Base-by-base conservation (phyloP, 2,113 vertebrate genomes). In the Ariopsis seemanni region DNA sequence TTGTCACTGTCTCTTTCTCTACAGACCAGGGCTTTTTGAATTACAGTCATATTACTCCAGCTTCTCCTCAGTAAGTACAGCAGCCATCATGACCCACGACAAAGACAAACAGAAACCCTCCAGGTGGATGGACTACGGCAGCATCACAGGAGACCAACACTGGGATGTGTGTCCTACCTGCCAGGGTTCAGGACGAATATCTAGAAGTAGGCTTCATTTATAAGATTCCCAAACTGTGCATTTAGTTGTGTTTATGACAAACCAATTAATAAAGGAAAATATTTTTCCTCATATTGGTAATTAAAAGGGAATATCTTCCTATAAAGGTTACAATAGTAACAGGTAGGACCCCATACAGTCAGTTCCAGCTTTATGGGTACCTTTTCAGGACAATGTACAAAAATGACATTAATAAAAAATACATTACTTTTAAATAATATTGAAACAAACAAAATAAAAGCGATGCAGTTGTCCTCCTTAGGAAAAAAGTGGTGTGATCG, bases 171-270 rank as follows among this genome's bases (percentile, higher is more conserved):
- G 97, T 78, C 97, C 96, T 5, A 97, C 97, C 0, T 97, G 97
- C 85, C 94, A 93, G 0, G 97, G 97, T 80, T 97, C 91, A 0
- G 97, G 97, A 6, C 92, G 94, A 27, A 96, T 98, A 84, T 96
- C 96, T 3, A 90, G 91, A 95, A 96, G 97, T 95, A 58, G 2
- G 87, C 85, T 34, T 83, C 18, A 5, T 50, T 18, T 5, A 1
- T 42, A 12, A 14, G 50, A 20, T 20, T 25, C 52, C 15, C 78
- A 42, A 25, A 30, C 4, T 60, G 42, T 53, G 42, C 25, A 52
- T 60, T 81, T 42, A 42, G 30, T 42, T 34, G 17, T 60, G 12
- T 57, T 77, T n/a, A 77, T 74, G 71, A 18, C 34, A 42, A 18
- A 48, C 17, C 10, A 48, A 48, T 69, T 69, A 30, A 12, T 30